Evolutionary conservation across 2,113 vertebrate genomes (phyloP).

Genomic region (Mionectes macconnelli): DNA sequence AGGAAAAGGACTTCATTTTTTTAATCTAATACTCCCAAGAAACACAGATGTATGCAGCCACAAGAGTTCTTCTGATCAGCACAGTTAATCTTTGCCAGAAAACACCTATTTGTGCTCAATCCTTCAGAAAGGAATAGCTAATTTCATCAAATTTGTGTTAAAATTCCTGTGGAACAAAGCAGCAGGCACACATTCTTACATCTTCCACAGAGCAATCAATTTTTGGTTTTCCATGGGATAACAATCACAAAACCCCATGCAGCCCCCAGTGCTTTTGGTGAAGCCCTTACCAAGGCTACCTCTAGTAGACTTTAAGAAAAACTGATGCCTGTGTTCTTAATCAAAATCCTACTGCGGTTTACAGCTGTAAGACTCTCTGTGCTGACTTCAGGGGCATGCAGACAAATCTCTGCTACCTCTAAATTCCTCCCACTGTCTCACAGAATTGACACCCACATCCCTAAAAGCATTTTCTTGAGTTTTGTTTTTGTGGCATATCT

Average conservation of each 20-base stretch:
- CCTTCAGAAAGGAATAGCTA: not conserved
- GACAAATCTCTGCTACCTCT: not conserved
- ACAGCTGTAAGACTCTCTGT: not conserved
- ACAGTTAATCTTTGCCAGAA: not conserved
- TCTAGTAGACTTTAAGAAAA: not conserved
- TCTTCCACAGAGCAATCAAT: not conserved
- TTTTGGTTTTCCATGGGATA: not conserved
- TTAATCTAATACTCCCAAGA: not conserved
- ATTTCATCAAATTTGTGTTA: not conserved
- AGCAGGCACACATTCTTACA: not conserved
- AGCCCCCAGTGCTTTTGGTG: not conserved
- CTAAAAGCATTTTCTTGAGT: not conserved
- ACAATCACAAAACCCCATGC: not conserved
- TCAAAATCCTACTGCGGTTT: not conserved
- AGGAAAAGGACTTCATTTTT: not conserved
- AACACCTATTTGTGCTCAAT: not conserved
- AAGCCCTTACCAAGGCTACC: not conserved
- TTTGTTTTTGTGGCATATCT: not conserved
- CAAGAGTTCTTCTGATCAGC: not conserved
- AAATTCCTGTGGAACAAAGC: not conserved
- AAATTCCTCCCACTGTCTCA: not conserved
- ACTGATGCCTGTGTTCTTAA: not conserved
- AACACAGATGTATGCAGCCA: not conserved
- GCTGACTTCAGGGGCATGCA: not conserved
- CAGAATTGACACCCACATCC: not conserved